Conservation (phyloP, 2,888 invertebrate genomes). For the Drosophila diplacantha region DNA sequence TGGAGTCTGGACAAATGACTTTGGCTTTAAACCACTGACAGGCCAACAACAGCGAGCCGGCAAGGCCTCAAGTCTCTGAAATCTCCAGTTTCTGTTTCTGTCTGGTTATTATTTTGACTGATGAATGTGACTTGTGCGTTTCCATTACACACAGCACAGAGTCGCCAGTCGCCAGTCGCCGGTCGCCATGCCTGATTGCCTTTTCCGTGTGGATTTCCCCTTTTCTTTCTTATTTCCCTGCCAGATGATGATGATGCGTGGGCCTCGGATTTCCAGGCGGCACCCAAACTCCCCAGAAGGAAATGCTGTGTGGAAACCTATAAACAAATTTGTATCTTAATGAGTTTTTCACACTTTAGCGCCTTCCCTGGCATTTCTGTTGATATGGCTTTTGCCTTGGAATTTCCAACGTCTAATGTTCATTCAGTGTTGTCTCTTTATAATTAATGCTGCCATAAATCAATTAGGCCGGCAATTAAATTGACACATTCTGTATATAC, state of each 20-base stretch:
- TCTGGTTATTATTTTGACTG: conserved; percentile 40
- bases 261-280: conserved; percentile 6
- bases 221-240: conserved; percentile 7
- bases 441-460: conserved; percentile 60
- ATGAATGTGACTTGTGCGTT: conserved; percentile 34
- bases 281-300: conserved; percentile 4
- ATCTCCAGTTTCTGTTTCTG: conserved; percentile 28
- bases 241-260: conserved; percentile 28
- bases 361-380: conserved; percentile 33
- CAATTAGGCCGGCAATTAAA: conserved; percentile 57
- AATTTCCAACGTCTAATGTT: conserved; percentile 24
- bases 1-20: conserved; percentile 28
- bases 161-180: conserved; percentile 15
- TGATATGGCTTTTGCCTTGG: conserved; percentile 23
- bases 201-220: conserved; percentile 24
- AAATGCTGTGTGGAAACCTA: conserved; percentile 28
- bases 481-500: conserved; percentile 48
- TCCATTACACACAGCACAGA: conserved; percentile 20
- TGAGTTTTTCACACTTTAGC: conserved; percentile 67
- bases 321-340: conserved; percentile 67
- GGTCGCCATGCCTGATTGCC: conserved; percentile 30
- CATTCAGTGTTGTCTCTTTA: conserved; percentile 39
- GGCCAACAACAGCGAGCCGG: conserved; percentile 7
- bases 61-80: conserved; percentile 25
- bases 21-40: conserved; percentile 35